Base-by-base conservation (phyloP, 2,797 vertebrate species). In the Choloepus didactylus region DNA sequence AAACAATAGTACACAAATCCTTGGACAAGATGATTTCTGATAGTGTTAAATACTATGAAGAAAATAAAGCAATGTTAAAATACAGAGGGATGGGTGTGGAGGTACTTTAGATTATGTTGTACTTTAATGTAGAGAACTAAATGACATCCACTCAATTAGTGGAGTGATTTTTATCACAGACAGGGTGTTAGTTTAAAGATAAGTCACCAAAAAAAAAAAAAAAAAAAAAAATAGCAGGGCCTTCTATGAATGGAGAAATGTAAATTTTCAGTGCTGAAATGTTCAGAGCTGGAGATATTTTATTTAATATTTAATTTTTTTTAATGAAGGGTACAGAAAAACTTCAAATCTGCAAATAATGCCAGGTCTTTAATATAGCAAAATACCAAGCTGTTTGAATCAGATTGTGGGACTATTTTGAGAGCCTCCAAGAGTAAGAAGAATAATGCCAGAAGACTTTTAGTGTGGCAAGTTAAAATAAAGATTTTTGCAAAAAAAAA, bases 251-350 rank as follows among this genome's bases (percentile, higher is more conserved):
- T 1, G 84, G 25, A 67, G 19, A 87, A n/a, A 35, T 66, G 7
- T 41, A n/a, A 72, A 82, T 82, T 81, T 35, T 23, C 70, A 46
- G 23, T 25, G 15, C 23, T 62, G 64, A 18, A 46, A 76, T 31
- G 7, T 56, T 87, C 54, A 35, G 46, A 88, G 44, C 10, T 18
- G 29, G 35, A n/a, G 70, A 66, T 80, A n/a, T 3, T 66, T 67
- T 80, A 80, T 59, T 80, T 91, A 54, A 69, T 19, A 62, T 35
- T 80, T 75, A 59, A 16, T 29, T 5, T 51, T 66, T 73, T 75
- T 93, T 51, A 75, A 77, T 27, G 59, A 56, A 87, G 49, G 25
- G 81, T 21, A 38, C n/a, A 87, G 27, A 51, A 59, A 56, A 41
- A 16, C n/a, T 72, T 87, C 64, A 60, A 66, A 44, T 64, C 3